These are phyloP conservation scores for Tineola bisselliella DNA, from an alignment of 2,888 invertebrate species.

Conservation along the genomic window DNA sequence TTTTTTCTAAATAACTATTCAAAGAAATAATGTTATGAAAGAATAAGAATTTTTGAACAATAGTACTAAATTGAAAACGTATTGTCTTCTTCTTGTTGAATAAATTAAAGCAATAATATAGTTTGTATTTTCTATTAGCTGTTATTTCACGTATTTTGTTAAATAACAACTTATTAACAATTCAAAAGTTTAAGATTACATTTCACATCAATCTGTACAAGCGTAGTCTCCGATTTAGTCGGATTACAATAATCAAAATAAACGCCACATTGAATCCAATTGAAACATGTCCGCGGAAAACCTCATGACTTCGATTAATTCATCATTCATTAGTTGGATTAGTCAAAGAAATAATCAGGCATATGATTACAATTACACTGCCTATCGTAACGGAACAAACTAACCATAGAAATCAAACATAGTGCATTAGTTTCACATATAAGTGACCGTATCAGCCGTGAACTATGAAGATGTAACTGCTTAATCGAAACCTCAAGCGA, in stretches of 20 bases:
- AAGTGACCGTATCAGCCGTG: constrained; percentile 34
- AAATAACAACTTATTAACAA: too few relatives aligned
- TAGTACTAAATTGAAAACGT: neutral
- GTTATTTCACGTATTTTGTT: neutral
- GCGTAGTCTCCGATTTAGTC: too few relatives aligned
- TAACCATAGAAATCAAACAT: constrained; percentile 60
- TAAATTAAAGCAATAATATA: neutral
- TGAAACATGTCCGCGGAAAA: too few relatives aligned
- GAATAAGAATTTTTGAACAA: neutral
- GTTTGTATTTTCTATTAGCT: neutral
- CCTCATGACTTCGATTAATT: neutral
- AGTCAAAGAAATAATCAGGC: constrained; percentile 52
- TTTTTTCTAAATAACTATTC: neutral
- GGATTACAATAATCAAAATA: too few relatives aligned
- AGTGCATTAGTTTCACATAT: constrained; percentile 41
- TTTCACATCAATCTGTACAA: too few relatives aligned
- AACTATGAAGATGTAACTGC: constrained; percentile 54
- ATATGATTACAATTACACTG: constrained; percentile 61
- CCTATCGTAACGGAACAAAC: constrained; percentile 60
- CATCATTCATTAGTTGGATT: neutral
- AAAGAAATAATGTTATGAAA: neutral
- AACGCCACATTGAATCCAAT: too few relatives aligned
- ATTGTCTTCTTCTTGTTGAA: neutral
- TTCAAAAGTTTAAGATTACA: too few relatives aligned
- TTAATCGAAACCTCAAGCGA: constrained; percentile 36